Conservation (phyloP, 2,797 vertebrate species). For the Periophthalmus magnuspinnatus region DNA sequence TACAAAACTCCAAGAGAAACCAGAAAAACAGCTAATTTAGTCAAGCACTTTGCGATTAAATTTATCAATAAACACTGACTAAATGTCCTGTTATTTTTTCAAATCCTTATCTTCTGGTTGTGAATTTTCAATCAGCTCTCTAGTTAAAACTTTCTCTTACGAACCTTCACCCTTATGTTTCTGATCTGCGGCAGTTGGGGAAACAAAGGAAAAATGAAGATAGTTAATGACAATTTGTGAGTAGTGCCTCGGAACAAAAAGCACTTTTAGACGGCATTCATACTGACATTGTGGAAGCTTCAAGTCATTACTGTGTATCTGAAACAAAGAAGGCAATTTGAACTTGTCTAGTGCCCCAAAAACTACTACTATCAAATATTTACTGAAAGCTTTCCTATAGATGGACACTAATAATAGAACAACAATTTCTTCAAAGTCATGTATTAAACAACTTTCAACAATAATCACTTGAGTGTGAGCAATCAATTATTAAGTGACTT, state of each 20-base stretch:
- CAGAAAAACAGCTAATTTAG: slow-evolving; percentile 59
- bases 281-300: slow-evolving; percentile 2
- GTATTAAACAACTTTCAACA: not conserved
- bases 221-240: slow-evolving; percentile 48
- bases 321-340: slow-evolving; percentile 13
- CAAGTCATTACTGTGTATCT: slow-evolving; percentile 12
- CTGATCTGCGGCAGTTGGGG: slow-evolving; percentile 47
- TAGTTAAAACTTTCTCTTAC: slow-evolving; percentile 46
- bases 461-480: not conserved
- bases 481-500: not conserved
- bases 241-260: slow-evolving; percentile 14
- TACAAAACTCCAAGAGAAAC: slow-evolving; percentile 36
- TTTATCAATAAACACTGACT: slow-evolving; percentile 54
- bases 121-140: slow-evolving; percentile 49
- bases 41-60: slow-evolving; percentile 50
- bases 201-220: slow-evolving; percentile 43
- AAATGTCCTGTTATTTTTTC: slow-evolving; percentile 27
- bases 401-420: not conserved
- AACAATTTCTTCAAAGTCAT: not conserved
- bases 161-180: slow-evolving; percentile 56
- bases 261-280: slow-evolving; percentile 23
- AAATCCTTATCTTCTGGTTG: slow-evolving; percentile 24
- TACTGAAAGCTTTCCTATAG: not conserved
- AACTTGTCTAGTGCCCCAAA: slow-evolving; percentile 4
- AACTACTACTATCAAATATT: not conserved